Evolutionary conservation across 2,888 invertebrate genomes (phyloP), one percentile per base, ranked within the genome.

Genomic region (Amphipoea lucens): DNA sequence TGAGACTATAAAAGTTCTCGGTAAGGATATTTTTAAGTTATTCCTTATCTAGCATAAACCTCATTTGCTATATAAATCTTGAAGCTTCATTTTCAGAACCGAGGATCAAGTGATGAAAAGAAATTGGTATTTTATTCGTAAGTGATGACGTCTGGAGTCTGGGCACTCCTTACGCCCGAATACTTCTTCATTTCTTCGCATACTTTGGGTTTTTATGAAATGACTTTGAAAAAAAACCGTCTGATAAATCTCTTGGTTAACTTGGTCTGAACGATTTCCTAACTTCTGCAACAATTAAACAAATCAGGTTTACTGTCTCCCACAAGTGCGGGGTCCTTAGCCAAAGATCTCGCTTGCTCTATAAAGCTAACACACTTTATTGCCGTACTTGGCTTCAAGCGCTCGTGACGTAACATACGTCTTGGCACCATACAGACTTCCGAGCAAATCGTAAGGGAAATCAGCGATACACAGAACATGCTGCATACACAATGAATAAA

Each of bases 401-500:
- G 14, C 60, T 84, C 68, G 36, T 70, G 57, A 80, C 62, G 76
- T 84, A 80, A 85, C 84, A 74, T 72, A 83, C 79, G 57, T 76
- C 74, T 86, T 86, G 83, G 86, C 85, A 85, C 69, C 84, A 80
- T 65, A 66, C 68, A 73, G 42, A 66, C 62, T 84, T 66, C 74
- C 74, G 40, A 69, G 65, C 63, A 81, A 87, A 84, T 87, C 84
- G 85, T 85, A 81, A 63, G 87, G 85, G 84, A 85, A 87, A 85
- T 84, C 85, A 85, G 72, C 68, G 77, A 74, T 74, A 73, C n/a
- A 79, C 45, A 60, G 60, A 81, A 82, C 77, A 85, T 72, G 69
- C 72, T 87, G 84, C 74, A 84, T 85, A 76, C 70, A 85, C 81
- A 81, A 80, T 87, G 87, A 91, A 91, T 91, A 90, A 91, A 92